Percentiles rank a stretch among this genome's conserved stretches.
Evolutionary conservation across 2,113 vertebrate species (phyloP).

Genomic region (Alligator sinensis): DNA sequence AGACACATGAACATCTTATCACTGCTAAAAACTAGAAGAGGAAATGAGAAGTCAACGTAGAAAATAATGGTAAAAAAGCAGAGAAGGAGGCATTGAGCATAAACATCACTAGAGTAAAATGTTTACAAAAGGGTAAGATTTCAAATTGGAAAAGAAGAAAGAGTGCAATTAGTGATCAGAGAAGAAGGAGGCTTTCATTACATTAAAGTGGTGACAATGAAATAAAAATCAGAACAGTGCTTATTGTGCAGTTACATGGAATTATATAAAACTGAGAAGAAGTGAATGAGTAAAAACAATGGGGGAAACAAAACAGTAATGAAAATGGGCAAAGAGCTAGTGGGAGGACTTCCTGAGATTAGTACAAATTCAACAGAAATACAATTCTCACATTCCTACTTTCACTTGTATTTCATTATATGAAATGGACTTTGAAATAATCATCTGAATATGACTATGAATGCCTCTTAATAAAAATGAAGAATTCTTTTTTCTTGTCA

Average conservation of each 20-base stretch:
- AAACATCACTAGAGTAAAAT: background rate
- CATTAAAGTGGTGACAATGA: conserved; percentile 9
- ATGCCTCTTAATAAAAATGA: background rate
- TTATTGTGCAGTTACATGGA: background rate
- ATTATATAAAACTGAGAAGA: background rate
- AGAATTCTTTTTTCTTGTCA: rapidly evolving
- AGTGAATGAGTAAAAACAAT: background rate
- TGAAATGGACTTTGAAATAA: background rate
- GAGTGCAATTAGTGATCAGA: background rate
- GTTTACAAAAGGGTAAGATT: conserved; percentile 8
- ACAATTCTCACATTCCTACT: background rate
- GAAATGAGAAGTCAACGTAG: background rate
- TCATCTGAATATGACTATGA: background rate
- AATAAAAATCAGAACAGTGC: background rate
- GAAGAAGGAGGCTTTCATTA: background rate
- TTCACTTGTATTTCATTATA: background rate
- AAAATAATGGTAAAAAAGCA: background rate
- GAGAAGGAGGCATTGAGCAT: background rate
- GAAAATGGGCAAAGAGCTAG: background rate
- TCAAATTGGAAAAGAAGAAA: background rate
- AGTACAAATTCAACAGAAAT: background rate
- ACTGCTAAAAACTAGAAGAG: background rate
- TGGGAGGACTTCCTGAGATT: background rate
- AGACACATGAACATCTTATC: background rate
- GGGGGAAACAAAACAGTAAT: background rate